These are phyloP conservation scores for Prunella strophiata DNA, from an alignment of 2,797 vertebrate species.

Conservation along the genomic window DNA sequence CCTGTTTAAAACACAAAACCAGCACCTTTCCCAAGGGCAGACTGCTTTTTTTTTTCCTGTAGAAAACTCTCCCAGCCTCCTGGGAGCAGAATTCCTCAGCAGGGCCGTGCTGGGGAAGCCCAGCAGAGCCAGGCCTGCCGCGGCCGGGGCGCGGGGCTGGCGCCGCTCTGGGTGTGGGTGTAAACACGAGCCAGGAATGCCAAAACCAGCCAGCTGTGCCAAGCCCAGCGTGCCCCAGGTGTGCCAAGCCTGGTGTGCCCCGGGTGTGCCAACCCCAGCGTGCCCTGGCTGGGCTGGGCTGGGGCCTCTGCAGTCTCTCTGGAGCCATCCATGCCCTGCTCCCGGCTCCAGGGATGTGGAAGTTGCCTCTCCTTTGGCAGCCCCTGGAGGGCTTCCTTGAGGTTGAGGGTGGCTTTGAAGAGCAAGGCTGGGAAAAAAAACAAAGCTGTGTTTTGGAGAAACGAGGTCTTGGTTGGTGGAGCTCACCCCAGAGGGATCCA, in stretches of 20 bases:
- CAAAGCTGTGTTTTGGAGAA: background rate
- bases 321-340: background rate
- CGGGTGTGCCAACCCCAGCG: background rate
- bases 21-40: background rate
- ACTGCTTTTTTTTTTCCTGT: background rate
- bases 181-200: background rate
- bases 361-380: conserved; percentile 49
- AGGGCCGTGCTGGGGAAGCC: background rate
- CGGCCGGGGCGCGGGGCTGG: conserved; percentile 3
- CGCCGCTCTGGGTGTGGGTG: conserved; percentile 7
- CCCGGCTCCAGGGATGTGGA: background rate
- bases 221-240: background rate
- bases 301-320: background rate
- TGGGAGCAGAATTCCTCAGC: background rate
- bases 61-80: background rate
- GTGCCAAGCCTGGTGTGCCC: background rate
- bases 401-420: background rate
- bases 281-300: conserved; percentile 24
- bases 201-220: background rate
- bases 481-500: background rate
- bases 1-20: background rate
- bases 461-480: background rate
- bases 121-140: background rate
- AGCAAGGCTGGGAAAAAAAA: background rate
- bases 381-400: conserved; percentile 21